Percentiles rank a stretch among this genome's conserved stretches.
Evolutionary conservation across 2,888 invertebrate genomes (phyloP).

Genomic region (Calameuta filiformis): DNA sequence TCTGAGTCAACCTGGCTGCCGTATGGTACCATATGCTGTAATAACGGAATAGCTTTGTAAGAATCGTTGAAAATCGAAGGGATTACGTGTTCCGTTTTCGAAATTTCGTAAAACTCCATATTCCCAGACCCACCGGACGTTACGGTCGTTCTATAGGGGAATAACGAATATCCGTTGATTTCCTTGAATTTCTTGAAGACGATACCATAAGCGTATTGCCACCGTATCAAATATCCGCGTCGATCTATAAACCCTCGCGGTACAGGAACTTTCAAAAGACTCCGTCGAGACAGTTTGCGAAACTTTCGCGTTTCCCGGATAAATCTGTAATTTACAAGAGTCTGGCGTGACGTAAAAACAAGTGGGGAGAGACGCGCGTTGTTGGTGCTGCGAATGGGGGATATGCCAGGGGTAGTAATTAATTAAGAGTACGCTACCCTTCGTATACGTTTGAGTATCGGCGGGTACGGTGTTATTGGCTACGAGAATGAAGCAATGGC

Average conservation of each 20-base stretch:
- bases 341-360: not conserved
- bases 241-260: not conserved
- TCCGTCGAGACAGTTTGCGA: not conserved
- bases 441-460: slow-evolving; percentile 25
- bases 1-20: slow-evolving; percentile 2
- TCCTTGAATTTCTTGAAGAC: not conserved
- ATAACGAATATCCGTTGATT: not conserved
- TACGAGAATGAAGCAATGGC: slow-evolving; percentile 36
- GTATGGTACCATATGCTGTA: slow-evolving; percentile 12
- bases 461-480: slow-evolving; percentile 41
- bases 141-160: not conserved
- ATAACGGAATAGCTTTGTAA: slow-evolving; percentile 14
- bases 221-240: not conserved
- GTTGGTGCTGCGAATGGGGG: not conserved
- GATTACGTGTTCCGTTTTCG: slow-evolving; percentile 18
- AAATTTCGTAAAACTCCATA: slow-evolving; percentile 10
- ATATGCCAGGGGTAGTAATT: slow-evolving; percentile 38
- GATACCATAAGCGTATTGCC: not conserved
- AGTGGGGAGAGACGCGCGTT: not conserved
- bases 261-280: not conserved
- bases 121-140: not conserved
- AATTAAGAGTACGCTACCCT: slow-evolving; percentile 47
- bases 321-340: not conserved
- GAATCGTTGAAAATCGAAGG: slow-evolving; percentile 13
- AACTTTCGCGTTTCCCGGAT: not conserved